Evolutionary conservation across 1,140 invertebrate genomes (phyloP), one percentile per base, ranked within the genome.

Genomic region (Zaprionus ornatus): DNA sequence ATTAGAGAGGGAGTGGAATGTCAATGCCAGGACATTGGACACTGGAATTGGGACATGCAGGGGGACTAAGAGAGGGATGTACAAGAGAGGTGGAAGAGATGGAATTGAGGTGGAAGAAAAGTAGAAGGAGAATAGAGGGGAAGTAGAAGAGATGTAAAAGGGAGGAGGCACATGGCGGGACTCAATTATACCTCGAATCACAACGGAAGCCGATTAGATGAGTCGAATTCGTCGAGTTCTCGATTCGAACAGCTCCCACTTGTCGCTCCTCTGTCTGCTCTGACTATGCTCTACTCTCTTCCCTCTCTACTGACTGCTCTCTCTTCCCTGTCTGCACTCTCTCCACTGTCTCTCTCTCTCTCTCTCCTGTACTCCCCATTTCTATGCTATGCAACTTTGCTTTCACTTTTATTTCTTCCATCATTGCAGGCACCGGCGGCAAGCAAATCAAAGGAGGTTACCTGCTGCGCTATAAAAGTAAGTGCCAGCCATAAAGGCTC

Each of bases 361-460:
- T 29, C 19, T 50, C 19, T 29, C 21, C n/a, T n/a, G n/a, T n/a
- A n/a, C n/a, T 13, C 3, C 15, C 12, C 45, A 45, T 54, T 6
- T 29, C 37, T 56, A 0, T 54, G 0, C 1, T 6, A 19, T 13
- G 9, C 40, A 45, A 21, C 3, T 12, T 35, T 7, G 19, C 50
- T 61, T 19, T 40, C 10, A 45, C n/a, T 55, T 25, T 62, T 13
- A n/a, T 29, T 42, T 59, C n/a, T 45, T 19, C n/a, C 0, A 35
- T 67, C 32, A 80, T 94, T 93, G 19, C 94, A 95, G 95, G 94
- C 91, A 93, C 94, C 77, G 93, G 93, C 67, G 94, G 94, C 35
- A 95, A 94, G 91, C 94, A 95, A 91, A 94, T 95, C 80, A 95
- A 95, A 92, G 94, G 94, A 67, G 95, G 95, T 35, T 95, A 95